Conservation (phyloP, 2,113 vertebrate genomes). For the Trichomycterus rosablanca region DNA sequence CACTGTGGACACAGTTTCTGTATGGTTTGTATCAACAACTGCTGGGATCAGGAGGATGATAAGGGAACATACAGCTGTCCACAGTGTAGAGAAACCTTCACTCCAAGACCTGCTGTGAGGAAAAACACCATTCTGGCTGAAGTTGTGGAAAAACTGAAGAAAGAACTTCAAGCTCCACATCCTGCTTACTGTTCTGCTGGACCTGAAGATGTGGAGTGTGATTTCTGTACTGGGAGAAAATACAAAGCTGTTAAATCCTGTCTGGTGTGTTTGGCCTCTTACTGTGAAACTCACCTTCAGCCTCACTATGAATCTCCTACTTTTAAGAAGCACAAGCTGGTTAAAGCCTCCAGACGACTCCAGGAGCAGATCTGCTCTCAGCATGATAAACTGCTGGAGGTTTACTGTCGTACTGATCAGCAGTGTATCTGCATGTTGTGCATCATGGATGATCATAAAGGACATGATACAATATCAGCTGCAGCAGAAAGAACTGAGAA, state of each 20-base stretch:
- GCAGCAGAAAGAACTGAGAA: neutral
- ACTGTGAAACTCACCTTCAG: constrained; percentile 1
- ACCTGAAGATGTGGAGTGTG: neutral
- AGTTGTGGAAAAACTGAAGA: too few species aligned
- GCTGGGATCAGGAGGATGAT: too few species aligned
- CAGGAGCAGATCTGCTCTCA: constrained; percentile 11
- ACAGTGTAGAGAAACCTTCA: too few species aligned
- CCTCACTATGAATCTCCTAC: neutral
- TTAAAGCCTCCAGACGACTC: neutral
- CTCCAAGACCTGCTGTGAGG: too few species aligned
- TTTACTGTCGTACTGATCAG: constrained; percentile 6
- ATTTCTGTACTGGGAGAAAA: neutral
- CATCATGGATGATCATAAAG: neutral
- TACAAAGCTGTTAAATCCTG: neutral
- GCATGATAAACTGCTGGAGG: constrained; percentile 5
- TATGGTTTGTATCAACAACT: too few species aligned
- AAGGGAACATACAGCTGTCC: too few species aligned
- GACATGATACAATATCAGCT: neutral
- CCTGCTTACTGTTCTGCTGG: neutral
- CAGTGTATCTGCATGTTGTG: constrained; percentile 9
- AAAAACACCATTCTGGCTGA: too few species aligned
- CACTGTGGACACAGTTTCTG: too few species aligned
- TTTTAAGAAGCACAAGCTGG: neutral
- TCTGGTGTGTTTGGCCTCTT: constrained; percentile 1
- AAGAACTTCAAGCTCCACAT: neutral